Percentiles rank a stretch among this genome's conserved stretches.
Evolutionary conservation across 2,888 invertebrate species (phyloP).

Genomic region (Ischnura elegans): DNA sequence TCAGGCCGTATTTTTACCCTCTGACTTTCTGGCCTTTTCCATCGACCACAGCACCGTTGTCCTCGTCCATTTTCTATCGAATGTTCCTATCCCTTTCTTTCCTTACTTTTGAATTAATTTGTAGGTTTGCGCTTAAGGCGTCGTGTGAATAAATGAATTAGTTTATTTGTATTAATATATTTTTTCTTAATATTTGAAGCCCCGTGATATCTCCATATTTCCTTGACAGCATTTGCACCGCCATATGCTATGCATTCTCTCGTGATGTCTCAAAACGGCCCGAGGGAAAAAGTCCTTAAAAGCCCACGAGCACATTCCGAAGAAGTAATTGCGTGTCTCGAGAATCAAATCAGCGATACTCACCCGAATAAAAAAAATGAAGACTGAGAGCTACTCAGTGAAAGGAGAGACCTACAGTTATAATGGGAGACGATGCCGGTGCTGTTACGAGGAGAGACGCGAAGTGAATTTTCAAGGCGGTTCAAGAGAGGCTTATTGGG

Average conservation of each 20-base stretch:
- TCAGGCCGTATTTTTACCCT: too few relatives aligned
- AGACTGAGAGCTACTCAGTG: too few relatives aligned
- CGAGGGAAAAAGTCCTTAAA: neutral
- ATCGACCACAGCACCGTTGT: too few relatives aligned
- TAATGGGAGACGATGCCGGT: conserved; percentile 9
- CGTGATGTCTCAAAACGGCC: neutral
- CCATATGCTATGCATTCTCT: neutral
- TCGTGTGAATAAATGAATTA: too few relatives aligned
- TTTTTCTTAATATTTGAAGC: too few relatives aligned
- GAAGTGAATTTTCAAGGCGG: neutral
- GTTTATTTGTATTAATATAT: too few relatives aligned
- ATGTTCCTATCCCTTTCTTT: too few relatives aligned
- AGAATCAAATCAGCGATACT: neutral
- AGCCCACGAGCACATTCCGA: neutral
- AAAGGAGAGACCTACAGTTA: neutral
- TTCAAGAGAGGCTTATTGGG: conserved; percentile 23
- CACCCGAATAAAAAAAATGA: neutral
- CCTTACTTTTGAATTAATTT: too few relatives aligned
- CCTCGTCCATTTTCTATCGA: too few relatives aligned
- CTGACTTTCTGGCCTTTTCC: too few relatives aligned
- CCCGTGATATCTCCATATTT: neutral
- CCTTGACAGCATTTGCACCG: neutral
- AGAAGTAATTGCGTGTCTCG: neutral
- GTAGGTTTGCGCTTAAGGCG: too few relatives aligned
- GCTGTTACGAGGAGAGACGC: neutral